A percentile compares a stretch with the other conserved stretches of the same genome.
phyloP scores from a whole-genome alignment of 2,888 invertebrate genomes.

The Callyntrura guangdongensis region DNA sequence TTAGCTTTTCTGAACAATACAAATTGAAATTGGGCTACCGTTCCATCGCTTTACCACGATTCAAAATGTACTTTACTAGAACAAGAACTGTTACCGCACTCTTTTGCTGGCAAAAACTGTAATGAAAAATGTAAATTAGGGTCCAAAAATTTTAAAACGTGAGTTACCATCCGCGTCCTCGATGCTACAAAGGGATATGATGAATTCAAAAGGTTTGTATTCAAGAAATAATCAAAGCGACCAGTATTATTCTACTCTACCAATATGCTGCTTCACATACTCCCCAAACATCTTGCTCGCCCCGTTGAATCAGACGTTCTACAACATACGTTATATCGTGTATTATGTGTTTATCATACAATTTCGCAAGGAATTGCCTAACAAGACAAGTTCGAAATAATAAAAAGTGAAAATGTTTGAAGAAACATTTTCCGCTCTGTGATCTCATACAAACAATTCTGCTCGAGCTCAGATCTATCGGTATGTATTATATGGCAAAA shows the following conservation, averaged over 20 bases:
- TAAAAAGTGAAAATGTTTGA: too few relatives aligned
- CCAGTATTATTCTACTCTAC: too few relatives aligned
- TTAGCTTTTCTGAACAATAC: neutral
- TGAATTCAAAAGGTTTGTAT: slow-evolving; percentile 13
- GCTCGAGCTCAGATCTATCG: too few relatives aligned
- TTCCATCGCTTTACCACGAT: neutral
- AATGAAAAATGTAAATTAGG: slow-evolving; percentile 50
- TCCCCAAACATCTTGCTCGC: neutral
- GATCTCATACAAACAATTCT: too few relatives aligned
- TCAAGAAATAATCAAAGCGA: slow-evolving; percentile 24
- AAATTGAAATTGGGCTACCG: neutral
- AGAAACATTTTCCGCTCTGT: too few relatives aligned
- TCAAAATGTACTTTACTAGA: neutral
- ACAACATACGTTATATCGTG: too few relatives aligned
- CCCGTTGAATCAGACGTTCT: too few relatives aligned
- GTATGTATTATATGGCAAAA: too few relatives aligned
- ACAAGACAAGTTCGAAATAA: too few relatives aligned
- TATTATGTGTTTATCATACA: too few relatives aligned
- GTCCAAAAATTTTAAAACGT: slow-evolving; percentile 33
- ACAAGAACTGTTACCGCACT: slow-evolving; percentile 10
- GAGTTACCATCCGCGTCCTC: neutral
- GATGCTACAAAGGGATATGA: slow-evolving; percentile 1
- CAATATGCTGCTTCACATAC: neutral
- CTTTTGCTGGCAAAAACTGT: slow-evolving; percentile 59
- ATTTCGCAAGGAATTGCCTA: too few relatives aligned